phyloP scores from a whole-genome alignment of 2,797 vertebrate species.

The Characodon lateralis region DNA sequence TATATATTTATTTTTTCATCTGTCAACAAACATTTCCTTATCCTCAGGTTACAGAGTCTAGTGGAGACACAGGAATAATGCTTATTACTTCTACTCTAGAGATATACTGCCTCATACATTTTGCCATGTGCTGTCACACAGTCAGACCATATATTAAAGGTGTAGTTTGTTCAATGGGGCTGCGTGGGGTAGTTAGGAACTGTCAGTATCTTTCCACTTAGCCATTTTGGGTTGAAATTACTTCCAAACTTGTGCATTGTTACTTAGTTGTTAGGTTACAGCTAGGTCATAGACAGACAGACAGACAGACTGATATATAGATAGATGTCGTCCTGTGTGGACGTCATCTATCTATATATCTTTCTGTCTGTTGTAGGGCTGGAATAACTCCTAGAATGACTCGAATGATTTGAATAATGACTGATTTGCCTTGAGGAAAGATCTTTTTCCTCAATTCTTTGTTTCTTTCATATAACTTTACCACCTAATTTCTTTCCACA shows the following conservation, averaged over 20 bases:
- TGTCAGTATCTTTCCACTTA: neutral
- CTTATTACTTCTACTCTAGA: conserved; percentile 48
- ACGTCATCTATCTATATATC: too few relatives aligned
- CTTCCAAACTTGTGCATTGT: neutral
- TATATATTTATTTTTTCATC: conserved; percentile 66
- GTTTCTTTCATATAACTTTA: too few relatives aligned
- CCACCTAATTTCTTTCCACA: too few relatives aligned
- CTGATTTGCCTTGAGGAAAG: too few relatives aligned
- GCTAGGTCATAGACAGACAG: neutral
- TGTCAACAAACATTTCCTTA: conserved; percentile 64
- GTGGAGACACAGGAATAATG: conserved; percentile 39
- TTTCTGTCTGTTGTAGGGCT: too few relatives aligned
- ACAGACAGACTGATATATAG: too few relatives aligned
- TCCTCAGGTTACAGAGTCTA: conserved; percentile 54
- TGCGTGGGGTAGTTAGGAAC: neutral
- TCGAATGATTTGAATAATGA: too few relatives aligned
- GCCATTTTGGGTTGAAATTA: neutral
- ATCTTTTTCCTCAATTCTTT: too few relatives aligned
- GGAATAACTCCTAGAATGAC: too few relatives aligned
- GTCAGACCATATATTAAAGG: neutral
- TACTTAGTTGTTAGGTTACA: neutral
- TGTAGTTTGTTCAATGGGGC: neutral
- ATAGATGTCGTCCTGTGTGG: too few relatives aligned
- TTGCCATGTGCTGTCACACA: conserved; percentile 18
- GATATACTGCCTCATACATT: conserved; percentile 9